Percentiles rank a stretch among this genome's conserved stretches.
Conservation (phyloP, 1,140 invertebrate species). For the Micrasema longulum region DNA sequence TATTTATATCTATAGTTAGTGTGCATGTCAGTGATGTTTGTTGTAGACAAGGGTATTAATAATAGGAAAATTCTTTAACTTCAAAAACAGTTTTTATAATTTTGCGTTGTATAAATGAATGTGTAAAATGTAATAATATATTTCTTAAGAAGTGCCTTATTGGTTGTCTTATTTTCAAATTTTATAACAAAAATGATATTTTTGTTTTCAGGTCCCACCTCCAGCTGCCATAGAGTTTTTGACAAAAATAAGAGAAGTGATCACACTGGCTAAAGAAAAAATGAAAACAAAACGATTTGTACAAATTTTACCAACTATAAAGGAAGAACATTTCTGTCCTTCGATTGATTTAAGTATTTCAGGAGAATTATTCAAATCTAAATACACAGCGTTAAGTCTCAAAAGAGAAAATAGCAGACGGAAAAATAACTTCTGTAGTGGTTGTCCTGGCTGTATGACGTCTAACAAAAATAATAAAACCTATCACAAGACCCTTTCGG, state of each 20-base stretch:
- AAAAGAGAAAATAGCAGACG: constrained; percentile 70
- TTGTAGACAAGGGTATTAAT: too few relatives aligned
- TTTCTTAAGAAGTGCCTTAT: too few relatives aligned
- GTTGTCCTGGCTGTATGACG: constrained; percentile 74
- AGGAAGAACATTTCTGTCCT: constrained; percentile 77
- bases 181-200: too few relatives aligned
- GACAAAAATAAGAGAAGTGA: constrained; percentile 87
- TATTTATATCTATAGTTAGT: too few relatives aligned
- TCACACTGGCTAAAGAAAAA: constrained; percentile 86
- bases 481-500: constrained; percentile 55
- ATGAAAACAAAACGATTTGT: constrained; percentile 85
- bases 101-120: too few relatives aligned
- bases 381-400: constrained; percentile 58
- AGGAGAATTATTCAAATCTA: constrained; percentile 17
- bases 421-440: constrained; percentile 66
- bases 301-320: constrained; percentile 83
- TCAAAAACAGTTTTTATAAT: too few relatives aligned
- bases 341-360: constrained; percentile 52
- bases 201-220: constrained; percentile 78
- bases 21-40: too few relatives aligned
- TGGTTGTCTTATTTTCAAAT: too few relatives aligned
- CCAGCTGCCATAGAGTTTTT: constrained; percentile 89
- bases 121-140: too few relatives aligned
- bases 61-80: too few relatives aligned
- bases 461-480: constrained; percentile 58